phyloP scores from a whole-genome alignment of 2,888 invertebrate genomes.

The Saturnia pavonia region DNA sequence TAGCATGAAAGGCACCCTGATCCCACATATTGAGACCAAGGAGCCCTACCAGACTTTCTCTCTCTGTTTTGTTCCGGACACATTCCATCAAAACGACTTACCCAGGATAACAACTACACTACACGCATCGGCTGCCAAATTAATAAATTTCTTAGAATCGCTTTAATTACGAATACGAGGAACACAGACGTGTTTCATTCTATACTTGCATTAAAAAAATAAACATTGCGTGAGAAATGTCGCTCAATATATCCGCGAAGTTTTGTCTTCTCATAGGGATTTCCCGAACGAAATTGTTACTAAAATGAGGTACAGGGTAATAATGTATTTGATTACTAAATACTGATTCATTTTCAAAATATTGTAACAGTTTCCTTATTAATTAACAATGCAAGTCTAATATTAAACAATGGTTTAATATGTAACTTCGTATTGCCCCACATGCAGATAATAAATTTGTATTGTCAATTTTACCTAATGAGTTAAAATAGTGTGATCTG shows the following conservation, averaged over 20 bases:
- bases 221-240: slow-evolving; percentile 64
- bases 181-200: slow-evolving; percentile 41
- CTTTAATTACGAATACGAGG: slow-evolving; percentile 21
- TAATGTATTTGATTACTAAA: not conserved
- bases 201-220: slow-evolving; percentile 51
- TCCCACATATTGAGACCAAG: no score
- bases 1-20: no score
- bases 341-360: not conserved
- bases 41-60: no score
- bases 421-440: not conserved
- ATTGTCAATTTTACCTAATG: not conserved
- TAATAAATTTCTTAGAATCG: slow-evolving; percentile 27
- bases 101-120: not conserved
- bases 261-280: slow-evolving; percentile 47
- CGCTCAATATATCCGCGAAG: slow-evolving; percentile 40
- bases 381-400: not conserved
- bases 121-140: slow-evolving; percentile 2
- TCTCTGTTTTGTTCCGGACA: no score
- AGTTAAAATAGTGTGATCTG: not conserved
- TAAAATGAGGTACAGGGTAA: not conserved
- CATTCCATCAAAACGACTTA: no score
- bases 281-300: slow-evolving; percentile 38
- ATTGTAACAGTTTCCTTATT: not conserved
- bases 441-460: not conserved
- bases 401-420: not conserved